phyloP scores from a whole-genome alignment of 2,888 invertebrate species.

The Limenitis camilla region DNA sequence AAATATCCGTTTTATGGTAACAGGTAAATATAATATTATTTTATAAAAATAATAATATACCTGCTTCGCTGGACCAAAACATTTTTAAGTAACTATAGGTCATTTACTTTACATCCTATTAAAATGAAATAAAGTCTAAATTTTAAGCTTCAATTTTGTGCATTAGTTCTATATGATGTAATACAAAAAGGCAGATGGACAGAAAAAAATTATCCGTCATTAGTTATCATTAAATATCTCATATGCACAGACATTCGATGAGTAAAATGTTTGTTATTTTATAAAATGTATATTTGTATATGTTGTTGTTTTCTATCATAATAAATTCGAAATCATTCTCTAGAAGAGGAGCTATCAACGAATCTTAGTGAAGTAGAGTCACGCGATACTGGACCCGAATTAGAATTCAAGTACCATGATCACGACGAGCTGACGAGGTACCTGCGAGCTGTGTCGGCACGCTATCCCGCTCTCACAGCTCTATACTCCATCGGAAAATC shows the following conservation, averaged over 20 bases:
- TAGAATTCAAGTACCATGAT: constrained; percentile 91
- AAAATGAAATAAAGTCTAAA: too few species aligned
- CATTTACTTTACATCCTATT: too few species aligned
- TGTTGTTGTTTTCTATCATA: not conserved
- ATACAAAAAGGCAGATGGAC: too few species aligned
- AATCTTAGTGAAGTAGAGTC: constrained; percentile 53
- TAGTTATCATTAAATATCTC: too few species aligned
- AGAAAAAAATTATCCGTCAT: too few species aligned
- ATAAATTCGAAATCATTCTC: constrained; percentile 2
- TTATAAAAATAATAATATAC: not conserved
- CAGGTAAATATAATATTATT: not conserved
- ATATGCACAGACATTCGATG: too few species aligned
- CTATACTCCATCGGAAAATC: constrained; percentile 95
- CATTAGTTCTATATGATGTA: too few species aligned
- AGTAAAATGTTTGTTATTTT: too few species aligned
- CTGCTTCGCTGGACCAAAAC: not conserved
- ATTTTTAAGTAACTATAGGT: too few species aligned
- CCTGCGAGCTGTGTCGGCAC: constrained; percentile 84
- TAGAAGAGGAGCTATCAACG: constrained; percentile 44
- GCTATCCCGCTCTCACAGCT: constrained; percentile 90
- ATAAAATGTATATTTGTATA: too few species aligned
- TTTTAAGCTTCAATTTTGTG: too few species aligned
- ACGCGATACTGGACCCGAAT: constrained; percentile 44
- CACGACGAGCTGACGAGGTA: constrained; percentile 89
- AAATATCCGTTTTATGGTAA: constrained; percentile 9